Conservation (phyloP, 1,140 invertebrate genomes). For the Acyrthosiphon pisum region DNA sequence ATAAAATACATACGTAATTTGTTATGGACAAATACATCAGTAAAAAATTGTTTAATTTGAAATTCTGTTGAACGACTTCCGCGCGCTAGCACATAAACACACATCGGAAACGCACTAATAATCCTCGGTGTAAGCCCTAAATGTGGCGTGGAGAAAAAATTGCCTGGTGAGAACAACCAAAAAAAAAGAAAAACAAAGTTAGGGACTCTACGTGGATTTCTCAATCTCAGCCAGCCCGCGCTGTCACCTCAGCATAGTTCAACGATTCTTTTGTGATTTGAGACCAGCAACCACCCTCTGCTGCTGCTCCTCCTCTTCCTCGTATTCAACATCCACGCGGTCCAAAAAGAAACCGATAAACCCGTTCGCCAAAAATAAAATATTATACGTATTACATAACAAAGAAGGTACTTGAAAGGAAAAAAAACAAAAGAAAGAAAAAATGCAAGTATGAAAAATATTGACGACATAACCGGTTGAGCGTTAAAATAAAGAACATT, state of each 20-base stretch:
- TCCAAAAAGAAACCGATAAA: conserved; percentile 29
- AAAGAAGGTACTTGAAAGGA: neutral
- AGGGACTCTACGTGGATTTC: neutral
- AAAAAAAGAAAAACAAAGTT: neutral
- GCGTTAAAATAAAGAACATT: neutral
- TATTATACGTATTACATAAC: neutral
- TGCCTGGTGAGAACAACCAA: neutral
- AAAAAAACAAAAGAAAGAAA: neutral
- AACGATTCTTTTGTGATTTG: conserved; percentile 46
- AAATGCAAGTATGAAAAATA: neutral
- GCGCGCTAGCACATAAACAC: neutral
- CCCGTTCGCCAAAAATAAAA: conserved; percentile 28
- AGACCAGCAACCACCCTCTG: neutral
- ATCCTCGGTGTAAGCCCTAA: neutral
- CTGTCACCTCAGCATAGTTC: conserved; percentile 11
- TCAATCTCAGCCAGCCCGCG: neutral
- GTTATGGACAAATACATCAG: neutral
- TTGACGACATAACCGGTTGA: conserved; percentile 35
- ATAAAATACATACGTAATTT: neutral
- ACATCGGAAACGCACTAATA: neutral
- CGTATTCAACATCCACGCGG: neutral
- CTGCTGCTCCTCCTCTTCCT: neutral
- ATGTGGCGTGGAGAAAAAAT: neutral
- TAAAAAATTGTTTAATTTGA: neutral
- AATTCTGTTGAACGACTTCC: neutral